A percentile compares a stretch with the other conserved stretches of the same genome.
phyloP scores from a whole-genome alignment of 2,797 vertebrate genomes.

The Scleropages formosus region DNA sequence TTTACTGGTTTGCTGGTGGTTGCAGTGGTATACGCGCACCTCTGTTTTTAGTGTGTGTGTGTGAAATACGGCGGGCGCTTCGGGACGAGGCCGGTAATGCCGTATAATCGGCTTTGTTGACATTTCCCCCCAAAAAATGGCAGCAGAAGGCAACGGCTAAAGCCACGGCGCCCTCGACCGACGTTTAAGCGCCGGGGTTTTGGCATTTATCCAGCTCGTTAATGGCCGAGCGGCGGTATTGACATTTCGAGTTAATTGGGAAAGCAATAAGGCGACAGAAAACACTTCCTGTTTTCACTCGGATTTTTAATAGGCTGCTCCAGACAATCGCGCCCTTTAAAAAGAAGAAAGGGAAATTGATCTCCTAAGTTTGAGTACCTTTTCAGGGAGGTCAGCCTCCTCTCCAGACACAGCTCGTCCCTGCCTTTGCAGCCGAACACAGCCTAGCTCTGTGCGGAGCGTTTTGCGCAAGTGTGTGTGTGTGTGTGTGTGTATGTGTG shows the following conservation, averaged over 20 bases:
- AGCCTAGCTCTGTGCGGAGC: no score
- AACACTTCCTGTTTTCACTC: constrained; percentile 1
- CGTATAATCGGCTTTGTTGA: not conserved
- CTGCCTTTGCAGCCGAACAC: not conserved
- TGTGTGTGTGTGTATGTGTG: not conserved
- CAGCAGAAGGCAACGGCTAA: not conserved
- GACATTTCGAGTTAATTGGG: constrained; percentile 29
- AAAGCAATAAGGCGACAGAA: constrained; percentile 19
- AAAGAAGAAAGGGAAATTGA: not conserved
- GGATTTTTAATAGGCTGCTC: constrained; percentile 23
- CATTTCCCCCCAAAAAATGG: not conserved
- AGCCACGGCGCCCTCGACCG: not conserved
- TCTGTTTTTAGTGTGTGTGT: not conserved
- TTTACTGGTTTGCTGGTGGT: not conserved
- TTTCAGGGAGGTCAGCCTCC: not conserved
- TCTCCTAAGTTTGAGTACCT: not conserved
- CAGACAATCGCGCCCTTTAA: constrained; percentile 11
- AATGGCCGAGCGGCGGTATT: not conserved
- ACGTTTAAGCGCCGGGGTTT: not conserved
- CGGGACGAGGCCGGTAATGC: not conserved
- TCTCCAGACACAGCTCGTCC: not conserved
- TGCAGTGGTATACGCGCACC: not conserved
- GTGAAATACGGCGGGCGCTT: not conserved
- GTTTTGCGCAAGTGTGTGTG: not conserved
- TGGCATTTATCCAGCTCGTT: not conserved